Evolutionary conservation across 1,140 invertebrate species (phyloP).

Genomic region (Drosophila micromelanica): DNA sequence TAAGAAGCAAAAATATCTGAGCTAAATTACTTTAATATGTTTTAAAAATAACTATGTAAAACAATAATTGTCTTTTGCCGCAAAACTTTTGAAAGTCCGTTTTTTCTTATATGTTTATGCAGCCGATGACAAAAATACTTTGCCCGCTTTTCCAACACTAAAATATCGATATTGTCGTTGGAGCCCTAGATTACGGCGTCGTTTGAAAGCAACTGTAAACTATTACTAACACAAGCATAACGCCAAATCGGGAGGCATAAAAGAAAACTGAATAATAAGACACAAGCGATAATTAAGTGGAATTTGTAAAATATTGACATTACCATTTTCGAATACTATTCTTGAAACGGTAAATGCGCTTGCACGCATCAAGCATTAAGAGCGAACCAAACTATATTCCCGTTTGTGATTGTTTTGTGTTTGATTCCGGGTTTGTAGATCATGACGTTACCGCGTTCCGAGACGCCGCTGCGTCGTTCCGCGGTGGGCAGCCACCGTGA

Average conservation of each 20-base stretch:
- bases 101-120: neutral
- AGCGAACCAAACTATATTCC: constrained; percentile 3
- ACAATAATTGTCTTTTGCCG: neutral
- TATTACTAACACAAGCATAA: constrained; percentile 69
- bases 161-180: constrained; percentile 21
- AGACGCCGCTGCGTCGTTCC: constrained; percentile 78
- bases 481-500: constrained; percentile 70
- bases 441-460: constrained; percentile 70
- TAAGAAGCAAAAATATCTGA: neutral
- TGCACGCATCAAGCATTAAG: neutral
- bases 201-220: constrained; percentile 80
- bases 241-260: constrained; percentile 33
- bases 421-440: constrained; percentile 9
- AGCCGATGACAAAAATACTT: neutral
- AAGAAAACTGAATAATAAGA: constrained; percentile 44
- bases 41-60: neutral
- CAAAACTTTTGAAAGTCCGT: neutral
- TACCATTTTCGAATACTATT: neutral
- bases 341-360: constrained; percentile 4
- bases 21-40: neutral
- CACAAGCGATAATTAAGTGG: constrained; percentile 30
- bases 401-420: neutral
- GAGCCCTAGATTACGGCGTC: constrained; percentile 71
- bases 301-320: constrained; percentile 8
- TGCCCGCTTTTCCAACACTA: constrained; percentile 44